These are phyloP conservation scores for Nothocercus nigrocapillus DNA, from an alignment of 2,113 vertebrate species.

Conservation along the genomic window DNA sequence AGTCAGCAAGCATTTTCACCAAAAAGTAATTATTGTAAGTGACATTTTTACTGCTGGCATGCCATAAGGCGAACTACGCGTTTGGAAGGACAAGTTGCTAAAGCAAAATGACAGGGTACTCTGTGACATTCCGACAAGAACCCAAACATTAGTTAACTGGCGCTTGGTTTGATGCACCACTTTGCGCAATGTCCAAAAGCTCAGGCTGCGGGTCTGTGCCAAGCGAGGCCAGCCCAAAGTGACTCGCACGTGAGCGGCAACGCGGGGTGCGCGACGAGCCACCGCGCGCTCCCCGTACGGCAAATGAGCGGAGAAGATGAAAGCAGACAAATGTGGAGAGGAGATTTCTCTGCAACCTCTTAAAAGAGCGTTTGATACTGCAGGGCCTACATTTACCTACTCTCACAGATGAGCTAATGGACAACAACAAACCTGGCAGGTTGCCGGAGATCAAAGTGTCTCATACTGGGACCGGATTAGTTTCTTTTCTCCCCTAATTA, in stretches of 20 bases:
- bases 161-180: conserved; percentile 67
- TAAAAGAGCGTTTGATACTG: conserved; percentile 47
- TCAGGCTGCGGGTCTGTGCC: conserved; percentile 32
- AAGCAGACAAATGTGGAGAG: background rate
- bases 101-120: conserved; percentile 87
- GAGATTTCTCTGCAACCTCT: background rate
- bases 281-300: background rate
- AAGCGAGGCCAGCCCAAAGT: background rate
- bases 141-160: conserved; percentile 81
- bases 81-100: conserved; percentile 85
- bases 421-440: conserved; percentile 40
- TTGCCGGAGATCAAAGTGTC: conserved; percentile 9
- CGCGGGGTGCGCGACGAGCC: background rate
- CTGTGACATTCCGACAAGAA: conserved; percentile 85
- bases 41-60: conserved; percentile 92
- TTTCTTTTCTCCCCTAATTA: background rate
- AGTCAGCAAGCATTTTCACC: conserved; percentile 91
- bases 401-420: conserved; percentile 32
- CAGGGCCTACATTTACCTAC: conserved; percentile 20
- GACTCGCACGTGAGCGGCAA: accelerated
- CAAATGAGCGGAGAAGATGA: background rate
- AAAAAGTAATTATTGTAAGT: conserved; percentile 89
- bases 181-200: conserved; percentile 52
- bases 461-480: background rate
- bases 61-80: conserved; percentile 82